Evolutionary conservation across 2,888 invertebrate genomes (phyloP), one percentile per base, ranked within the genome.

Genomic region (Noctua fimbriata): DNA sequence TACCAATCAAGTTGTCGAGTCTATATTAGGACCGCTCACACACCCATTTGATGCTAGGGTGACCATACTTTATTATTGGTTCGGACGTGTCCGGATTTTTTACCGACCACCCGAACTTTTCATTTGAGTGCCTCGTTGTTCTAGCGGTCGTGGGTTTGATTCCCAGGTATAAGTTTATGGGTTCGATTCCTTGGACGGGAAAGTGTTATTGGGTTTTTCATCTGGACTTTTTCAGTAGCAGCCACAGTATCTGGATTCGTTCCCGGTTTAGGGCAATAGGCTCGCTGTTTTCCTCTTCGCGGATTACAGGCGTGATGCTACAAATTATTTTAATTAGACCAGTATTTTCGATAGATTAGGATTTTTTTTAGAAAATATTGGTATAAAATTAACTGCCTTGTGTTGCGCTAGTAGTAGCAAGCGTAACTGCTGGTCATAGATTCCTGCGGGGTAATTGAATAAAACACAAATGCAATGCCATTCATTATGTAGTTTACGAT

Each of bases 1-100:
- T 10, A 74, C 58, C 49, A 41, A 81, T 88, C 86, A 87, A 79
- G 65, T 75, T 79, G 81, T 84, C 81, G 66, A 41, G 47, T 47
- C 67, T 87, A 87, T 84, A 87, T 79, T 69, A 63, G 73, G 67
- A 74, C 70, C 36, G 44, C 65, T 66, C 55, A 36, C 79, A 66
- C 67, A 52, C 63, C 76, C 85, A 24, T 58, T 65, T 6, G 14
- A 47, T n/a, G 49, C 7, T 14, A 63, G n/a, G 47, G 69, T 63
- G 12, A 21, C 80, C 85, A 55, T 36, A 12, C 41, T 1, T 9
- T 21, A 12, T 28, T 36, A 36, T 79, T 63, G 0, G 16, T 52
- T 18, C 49, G 32, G 36, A 79, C 2, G 28, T 28, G 32, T 73
- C 41, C 44, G 21, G 36, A 21, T 36, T 65, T 63, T 65, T 65